Percentiles rank a stretch among this genome's conserved stretches.
Evolutionary conservation across 2,888 invertebrate species (phyloP).

Genomic region (Lithodes maja): DNA sequence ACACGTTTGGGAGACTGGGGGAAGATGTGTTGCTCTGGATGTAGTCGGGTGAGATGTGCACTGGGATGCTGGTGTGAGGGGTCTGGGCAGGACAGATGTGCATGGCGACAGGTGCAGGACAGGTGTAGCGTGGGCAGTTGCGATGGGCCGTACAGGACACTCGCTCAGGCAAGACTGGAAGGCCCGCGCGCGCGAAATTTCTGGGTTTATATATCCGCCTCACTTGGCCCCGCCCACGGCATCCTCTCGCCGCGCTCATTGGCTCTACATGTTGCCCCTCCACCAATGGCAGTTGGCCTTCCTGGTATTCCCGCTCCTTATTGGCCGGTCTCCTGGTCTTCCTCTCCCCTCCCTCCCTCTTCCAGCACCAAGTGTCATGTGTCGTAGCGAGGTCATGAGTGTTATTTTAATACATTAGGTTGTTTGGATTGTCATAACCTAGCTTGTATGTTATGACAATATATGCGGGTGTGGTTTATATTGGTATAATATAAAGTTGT

Average conservation of each 20-base stretch:
- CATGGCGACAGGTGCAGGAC: background rate
- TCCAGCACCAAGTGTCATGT: conserved; percentile 1
- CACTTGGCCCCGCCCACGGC: conserved; percentile 20
- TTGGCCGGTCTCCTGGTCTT: background rate
- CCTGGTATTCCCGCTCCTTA: background rate
- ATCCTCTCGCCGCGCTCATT: conserved; percentile 25
- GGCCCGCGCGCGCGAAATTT: conserved; percentile 48
- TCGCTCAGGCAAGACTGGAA: conserved; percentile 52
- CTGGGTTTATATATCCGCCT: conserved; percentile 42
- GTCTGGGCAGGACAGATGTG: background rate
- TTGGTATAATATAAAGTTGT: no score
- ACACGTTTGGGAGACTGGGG: background rate
- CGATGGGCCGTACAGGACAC: conserved; percentile 36
- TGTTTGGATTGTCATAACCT: background rate
- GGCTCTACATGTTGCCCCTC: background rate
- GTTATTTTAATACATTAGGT: background rate
- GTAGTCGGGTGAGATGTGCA: background rate
- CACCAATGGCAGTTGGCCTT: conserved; percentile 4
- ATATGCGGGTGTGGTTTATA: no score
- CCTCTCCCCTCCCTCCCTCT: conserved; percentile 16
- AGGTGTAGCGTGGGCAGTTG: conserved; percentile 8
- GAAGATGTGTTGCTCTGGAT: background rate
- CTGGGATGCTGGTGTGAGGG: background rate
- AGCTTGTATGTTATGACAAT: background rate
- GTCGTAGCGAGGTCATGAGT: background rate